Percentiles rank a stretch among this genome's conserved stretches.
phyloP scores from a whole-genome alignment of 2,797 vertebrate species.

The Rhinophrynus dorsalis region DNA sequence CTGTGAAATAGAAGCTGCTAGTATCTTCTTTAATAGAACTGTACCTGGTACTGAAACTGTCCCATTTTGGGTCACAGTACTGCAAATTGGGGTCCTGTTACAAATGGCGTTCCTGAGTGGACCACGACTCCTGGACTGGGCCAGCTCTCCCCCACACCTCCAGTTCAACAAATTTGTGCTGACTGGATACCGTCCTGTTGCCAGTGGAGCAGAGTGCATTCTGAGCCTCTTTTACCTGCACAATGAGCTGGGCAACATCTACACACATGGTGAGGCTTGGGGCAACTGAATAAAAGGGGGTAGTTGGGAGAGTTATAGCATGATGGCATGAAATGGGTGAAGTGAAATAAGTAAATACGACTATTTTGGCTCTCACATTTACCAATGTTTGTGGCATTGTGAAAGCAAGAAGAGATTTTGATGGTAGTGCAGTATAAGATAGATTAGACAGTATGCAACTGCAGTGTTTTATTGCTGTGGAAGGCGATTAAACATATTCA shows the following conservation, averaged over 20 bases:
- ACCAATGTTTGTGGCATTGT: too few species aligned
- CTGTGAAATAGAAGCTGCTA: too few species aligned
- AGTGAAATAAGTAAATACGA: too few species aligned
- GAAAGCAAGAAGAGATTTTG: too few species aligned
- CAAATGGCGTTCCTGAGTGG: conserved; percentile 74
- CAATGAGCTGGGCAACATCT: conserved; percentile 93
- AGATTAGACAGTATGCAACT: too few species aligned
- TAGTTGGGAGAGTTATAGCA: too few species aligned
- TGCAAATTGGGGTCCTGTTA: conserved; percentile 9
- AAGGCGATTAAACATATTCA: too few species aligned
- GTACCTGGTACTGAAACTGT: neutral
- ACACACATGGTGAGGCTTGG: conserved; percentile 83
- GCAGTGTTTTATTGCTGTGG: too few species aligned
- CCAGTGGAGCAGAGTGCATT: conserved; percentile 77
- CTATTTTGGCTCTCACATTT: too few species aligned
- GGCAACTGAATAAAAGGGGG: neutral
- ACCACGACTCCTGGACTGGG: conserved; percentile 82
- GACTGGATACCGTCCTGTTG: conserved; percentile 85
- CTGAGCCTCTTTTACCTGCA: conserved; percentile 89
- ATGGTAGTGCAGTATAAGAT: too few species aligned
- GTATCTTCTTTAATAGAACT: neutral
- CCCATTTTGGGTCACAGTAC: neutral
- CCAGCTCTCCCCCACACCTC: conserved; percentile 82
- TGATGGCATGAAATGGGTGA: too few species aligned
- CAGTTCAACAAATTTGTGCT: conserved; percentile 91